phyloP scores from a whole-genome alignment of 2,888 invertebrate species.

The Ecliptopera silaceata region DNA sequence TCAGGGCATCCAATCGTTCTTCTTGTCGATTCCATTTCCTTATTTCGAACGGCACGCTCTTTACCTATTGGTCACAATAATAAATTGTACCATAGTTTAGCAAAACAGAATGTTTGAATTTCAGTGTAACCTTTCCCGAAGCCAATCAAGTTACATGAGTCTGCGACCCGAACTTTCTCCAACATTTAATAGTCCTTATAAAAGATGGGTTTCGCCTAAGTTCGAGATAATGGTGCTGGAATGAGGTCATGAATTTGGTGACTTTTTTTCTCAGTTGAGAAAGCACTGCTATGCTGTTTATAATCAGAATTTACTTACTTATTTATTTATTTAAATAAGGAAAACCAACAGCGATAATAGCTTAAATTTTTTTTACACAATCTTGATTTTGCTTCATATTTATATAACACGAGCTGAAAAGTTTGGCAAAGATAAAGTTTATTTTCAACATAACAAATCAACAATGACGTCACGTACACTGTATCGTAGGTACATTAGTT shows the following conservation, averaged over 20 bases:
- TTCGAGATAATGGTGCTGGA: constrained; percentile 22
- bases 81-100: constrained; percentile 11
- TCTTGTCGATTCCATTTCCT: constrained; percentile 19
- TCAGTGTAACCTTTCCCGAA: constrained; percentile 9
- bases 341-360: too few relatives aligned
- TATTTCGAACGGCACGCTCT: constrained; percentile 7
- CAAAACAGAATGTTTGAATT: constrained; percentile 10
- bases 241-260: constrained; percentile 17
- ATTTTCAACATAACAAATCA: too few relatives aligned
- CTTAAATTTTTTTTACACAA: too few relatives aligned
- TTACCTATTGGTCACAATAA: constrained; percentile 12
- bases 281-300: not conserved
- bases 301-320: too few relatives aligned
- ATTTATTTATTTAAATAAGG: too few relatives aligned
- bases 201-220: constrained; percentile 19
- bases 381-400: too few relatives aligned
- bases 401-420: too few relatives aligned
- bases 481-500: too few relatives aligned
- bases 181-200: constrained; percentile 24
- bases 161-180: constrained; percentile 15
- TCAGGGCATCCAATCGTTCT: constrained; percentile 16
- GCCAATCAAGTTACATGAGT: constrained; percentile 17
- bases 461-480: too few relatives aligned
- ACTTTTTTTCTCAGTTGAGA: not conserved
- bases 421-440: too few relatives aligned